A percentile compares a stretch with the other conserved stretches of the same genome.
Evolutionary conservation across 2,797 vertebrate species (phyloP).

Genomic region (Merluccius polli): DNA sequence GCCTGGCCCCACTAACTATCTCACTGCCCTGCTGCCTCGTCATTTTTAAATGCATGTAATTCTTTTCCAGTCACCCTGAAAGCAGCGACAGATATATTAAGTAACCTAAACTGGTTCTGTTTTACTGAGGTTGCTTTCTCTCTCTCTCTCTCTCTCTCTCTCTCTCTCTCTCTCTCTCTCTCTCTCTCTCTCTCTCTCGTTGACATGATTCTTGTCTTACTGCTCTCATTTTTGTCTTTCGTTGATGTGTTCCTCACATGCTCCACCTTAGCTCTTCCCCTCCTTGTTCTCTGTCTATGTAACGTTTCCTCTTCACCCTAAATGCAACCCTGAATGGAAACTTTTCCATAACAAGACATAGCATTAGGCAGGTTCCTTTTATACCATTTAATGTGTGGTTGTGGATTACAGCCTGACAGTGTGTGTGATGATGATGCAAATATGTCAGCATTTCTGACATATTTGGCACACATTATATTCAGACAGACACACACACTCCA

Average conservation of each 20-base stretch:
- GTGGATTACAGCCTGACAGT: not conserved
- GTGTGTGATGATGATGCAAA: slow-evolving; percentile 28
- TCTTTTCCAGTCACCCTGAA: not conserved
- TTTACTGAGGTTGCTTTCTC: not conserved
- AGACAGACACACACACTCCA: not conserved
- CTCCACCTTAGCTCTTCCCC: not conserved
- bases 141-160: not conserved
- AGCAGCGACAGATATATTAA: not conserved
- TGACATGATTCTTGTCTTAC: not conserved
- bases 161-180: not conserved
- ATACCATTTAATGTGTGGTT: not conserved
- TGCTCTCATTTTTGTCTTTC: not conserved
- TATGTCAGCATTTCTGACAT: slow-evolving; percentile 24
- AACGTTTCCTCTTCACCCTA: not conserved
- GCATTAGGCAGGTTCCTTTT: not conserved
- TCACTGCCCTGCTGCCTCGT: not conserved
- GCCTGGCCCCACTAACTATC: not conserved
- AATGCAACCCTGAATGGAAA: not conserved
- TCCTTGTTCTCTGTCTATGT: not conserved
- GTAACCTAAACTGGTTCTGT: not conserved
- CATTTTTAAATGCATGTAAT: not conserved
- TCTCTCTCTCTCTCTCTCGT: not conserved
- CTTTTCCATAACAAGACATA: not conserved
- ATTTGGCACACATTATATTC: slow-evolving; percentile 10
- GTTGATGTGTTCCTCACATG: not conserved